Evolutionary conservation across 2,888 invertebrate species (phyloP).

Genomic region (Ligdia adustata): DNA sequence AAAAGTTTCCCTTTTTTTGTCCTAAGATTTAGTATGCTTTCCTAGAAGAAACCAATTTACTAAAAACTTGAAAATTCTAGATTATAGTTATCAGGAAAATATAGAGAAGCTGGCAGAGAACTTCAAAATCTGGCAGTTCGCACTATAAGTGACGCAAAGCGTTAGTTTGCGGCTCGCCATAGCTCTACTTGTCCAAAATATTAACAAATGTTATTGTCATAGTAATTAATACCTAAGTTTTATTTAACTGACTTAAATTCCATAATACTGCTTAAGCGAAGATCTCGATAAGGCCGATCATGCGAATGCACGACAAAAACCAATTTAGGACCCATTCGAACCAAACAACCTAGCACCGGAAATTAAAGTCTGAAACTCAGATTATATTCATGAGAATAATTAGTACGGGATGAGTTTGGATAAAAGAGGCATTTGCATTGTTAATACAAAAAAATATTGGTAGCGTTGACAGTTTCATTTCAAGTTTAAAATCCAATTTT

Average conservation of each 20-base stretch:
- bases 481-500: conserved; percentile 54
- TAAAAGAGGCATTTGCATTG: conserved; percentile 59
- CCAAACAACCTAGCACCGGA: conserved; percentile 54
- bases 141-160: too few relatives aligned
- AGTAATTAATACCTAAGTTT: too few relatives aligned
- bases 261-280: conserved; percentile 12
- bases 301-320: conserved; percentile 61
- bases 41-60: too few relatives aligned
- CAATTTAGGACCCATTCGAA: conserved; percentile 61
- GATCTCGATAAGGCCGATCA: conserved; percentile 57
- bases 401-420: conserved; percentile 57
- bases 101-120: too few relatives aligned
- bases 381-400: conserved; percentile 66
- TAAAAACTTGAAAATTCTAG: too few relatives aligned
- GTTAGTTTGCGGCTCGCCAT: too few relatives aligned
- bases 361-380: conserved; percentile 61
- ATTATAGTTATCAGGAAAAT: too few relatives aligned
- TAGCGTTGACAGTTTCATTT: conserved; percentile 48
- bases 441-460: conserved; percentile 45
- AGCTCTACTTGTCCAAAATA: too few relatives aligned
- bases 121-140: too few relatives aligned
- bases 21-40: too few relatives aligned
- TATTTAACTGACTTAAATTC: conserved; percentile 13
- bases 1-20: too few relatives aligned
- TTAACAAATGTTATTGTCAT: too few relatives aligned